These are phyloP conservation scores for Antrozous pallidus DNA, from an alignment of 2,797 vertebrate species.

Conservation along the genomic window DNA sequence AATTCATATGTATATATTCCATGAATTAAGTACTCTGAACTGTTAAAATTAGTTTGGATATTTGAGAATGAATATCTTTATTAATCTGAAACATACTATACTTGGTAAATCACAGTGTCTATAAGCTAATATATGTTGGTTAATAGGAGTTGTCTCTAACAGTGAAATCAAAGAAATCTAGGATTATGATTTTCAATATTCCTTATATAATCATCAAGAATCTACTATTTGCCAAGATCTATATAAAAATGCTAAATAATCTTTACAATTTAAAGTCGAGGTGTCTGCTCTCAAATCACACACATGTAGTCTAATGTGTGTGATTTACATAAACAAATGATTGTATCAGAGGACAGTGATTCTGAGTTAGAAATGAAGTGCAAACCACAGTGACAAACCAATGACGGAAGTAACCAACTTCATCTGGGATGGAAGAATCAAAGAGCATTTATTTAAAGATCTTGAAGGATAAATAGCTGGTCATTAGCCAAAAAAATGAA, in stretches of 20 bases:
- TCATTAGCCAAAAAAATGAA: neutral
- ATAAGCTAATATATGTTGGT: neutral
- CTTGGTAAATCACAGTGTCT: neutral
- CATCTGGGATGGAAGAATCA: neutral
- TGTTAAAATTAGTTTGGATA: neutral
- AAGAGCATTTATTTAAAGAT: neutral
- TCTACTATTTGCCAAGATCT: neutral
- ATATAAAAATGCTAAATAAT: neutral
- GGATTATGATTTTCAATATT: neutral
- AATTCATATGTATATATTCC: accelerated
- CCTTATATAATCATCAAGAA: neutral
- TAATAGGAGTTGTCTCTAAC: neutral
- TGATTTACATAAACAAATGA: neutral
- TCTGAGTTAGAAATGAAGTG: neutral
- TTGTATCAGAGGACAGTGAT: neutral
- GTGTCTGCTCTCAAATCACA: neutral
- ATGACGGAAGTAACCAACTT: neutral
- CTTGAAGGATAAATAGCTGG: neutral
- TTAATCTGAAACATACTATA: neutral
- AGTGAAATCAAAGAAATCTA: neutral
- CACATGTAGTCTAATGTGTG: neutral
- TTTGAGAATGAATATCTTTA: neutral
- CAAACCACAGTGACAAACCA: neutral
- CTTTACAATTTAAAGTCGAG: neutral
- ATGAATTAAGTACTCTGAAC: neutral